phyloP scores from a whole-genome alignment of 92 coral and sea anemone genomes.

The Pocillopora grandis region DNA sequence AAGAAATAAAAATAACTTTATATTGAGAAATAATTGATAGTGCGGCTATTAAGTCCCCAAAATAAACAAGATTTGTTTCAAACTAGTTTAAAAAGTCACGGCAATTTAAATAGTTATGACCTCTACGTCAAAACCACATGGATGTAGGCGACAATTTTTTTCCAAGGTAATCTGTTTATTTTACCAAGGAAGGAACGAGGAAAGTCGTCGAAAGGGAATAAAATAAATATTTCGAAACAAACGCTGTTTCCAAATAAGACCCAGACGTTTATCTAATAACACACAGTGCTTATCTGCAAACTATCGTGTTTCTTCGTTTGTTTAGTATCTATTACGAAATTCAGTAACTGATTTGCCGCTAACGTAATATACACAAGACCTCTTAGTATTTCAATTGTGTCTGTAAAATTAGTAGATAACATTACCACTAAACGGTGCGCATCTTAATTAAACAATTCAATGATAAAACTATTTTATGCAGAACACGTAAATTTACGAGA shows the following conservation, averaged over 20 bases:
- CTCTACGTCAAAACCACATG: neutral
- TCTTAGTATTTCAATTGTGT: neutral
- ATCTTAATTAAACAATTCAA: neutral
- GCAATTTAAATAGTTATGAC: too few species aligned
- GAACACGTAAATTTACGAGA: neutral
- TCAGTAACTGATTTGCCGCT: neutral
- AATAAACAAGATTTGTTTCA: slow-evolving; percentile 16
- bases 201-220: neutral
- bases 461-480: neutral
- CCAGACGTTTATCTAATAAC: neutral
- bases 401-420: too few species aligned
- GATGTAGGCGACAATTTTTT: neutral
- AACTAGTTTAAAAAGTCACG: too few species aligned
- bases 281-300: neutral
- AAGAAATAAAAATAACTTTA: neutral
- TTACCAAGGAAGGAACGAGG: neutral
- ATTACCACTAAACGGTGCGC: neutral
- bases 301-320: neutral
- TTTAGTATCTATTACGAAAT: slow-evolving; percentile 6
- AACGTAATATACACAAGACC: neutral
- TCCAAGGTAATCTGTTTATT: neutral
- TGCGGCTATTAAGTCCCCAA: neutral
- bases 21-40: neutral
- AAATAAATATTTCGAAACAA: neutral
- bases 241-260: neutral